phyloP scores from a whole-genome alignment of 2,797 vertebrate genomes.

The Lepilemur septentrionalis region DNA sequence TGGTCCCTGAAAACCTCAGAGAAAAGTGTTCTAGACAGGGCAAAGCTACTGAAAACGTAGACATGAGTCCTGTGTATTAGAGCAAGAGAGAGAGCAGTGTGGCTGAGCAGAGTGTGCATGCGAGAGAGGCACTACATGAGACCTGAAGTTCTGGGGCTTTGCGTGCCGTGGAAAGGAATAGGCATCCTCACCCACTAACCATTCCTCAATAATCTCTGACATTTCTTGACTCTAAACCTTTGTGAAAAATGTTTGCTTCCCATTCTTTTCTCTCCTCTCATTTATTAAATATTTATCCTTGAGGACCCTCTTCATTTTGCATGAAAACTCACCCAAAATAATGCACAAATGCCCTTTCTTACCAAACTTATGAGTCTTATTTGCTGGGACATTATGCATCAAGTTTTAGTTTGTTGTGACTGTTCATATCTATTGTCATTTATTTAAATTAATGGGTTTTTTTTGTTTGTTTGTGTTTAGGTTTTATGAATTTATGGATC shows the following conservation, averaged over 20 bases:
- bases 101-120: no score
- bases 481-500: background rate
- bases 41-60: background rate
- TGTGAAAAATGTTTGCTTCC: background rate
- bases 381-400: background rate
- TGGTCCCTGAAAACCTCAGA: no score
- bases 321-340: background rate
- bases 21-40: background rate
- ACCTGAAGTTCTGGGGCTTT: accelerated
- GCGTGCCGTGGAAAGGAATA: accelerated
- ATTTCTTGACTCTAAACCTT: background rate
- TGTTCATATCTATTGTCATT: background rate
- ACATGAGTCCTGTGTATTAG: accelerated
- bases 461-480: background rate
- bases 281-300: background rate
- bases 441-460: background rate
- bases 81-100: no score
- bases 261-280: background rate
- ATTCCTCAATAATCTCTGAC: no score
- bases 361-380: background rate
- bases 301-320: background rate
- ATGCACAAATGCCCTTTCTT: background rate
- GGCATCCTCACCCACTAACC: accelerated
- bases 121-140: accelerated
- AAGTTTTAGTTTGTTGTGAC: background rate